Evolutionary conservation across 2,797 vertebrate genomes (phyloP), one percentile per base, ranked within the genome.

Genomic region (Pseudochaenichthys georgianus): DNA sequence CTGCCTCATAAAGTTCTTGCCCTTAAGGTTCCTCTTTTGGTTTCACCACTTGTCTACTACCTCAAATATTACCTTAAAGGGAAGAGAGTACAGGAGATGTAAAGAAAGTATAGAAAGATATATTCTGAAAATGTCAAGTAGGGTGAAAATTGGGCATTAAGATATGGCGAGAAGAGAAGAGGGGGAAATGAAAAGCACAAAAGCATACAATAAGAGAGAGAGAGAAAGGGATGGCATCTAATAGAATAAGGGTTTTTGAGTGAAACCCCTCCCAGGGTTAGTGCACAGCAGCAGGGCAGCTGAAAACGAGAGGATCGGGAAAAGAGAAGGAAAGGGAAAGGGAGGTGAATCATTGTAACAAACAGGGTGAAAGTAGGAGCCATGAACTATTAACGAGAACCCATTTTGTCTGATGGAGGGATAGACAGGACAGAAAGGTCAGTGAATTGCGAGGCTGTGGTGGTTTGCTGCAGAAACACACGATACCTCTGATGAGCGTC

Each of bases 301-400:
- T 88, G 78, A 84, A 85, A 86, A 80, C 6, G 28, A 72, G 81
- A 79, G 42, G 65, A 70, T 70, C 13, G 13, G 41, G 64, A 68
- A 80, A 23, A 69, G 34, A 9, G 8, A 38, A 38, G 34, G 34
- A 79, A 70, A 42, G 52, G 54, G 68, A 74, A 79, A 80, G 12
- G 73, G 47, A 79, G 71, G 77, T 64, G 82, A 92, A 91, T 90
- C 88, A 86, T 73, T 86, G 86, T 88, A 90, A 90, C 89, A 93
- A 89, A 90, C 89, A 90, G 87, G 80, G 82, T 86, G 87, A 86
- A 87, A 48, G 79, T 88, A 80, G 75, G 60, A 86, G 82, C 65
- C 81, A 83, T 90, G 85, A 88, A 92, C 88, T 90, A 91, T 94
- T 93, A 93, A 93, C 91, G 91, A 91, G 91, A 87, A 78, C 87